These are phyloP conservation scores for Ictalurus furcatus DNA, from an alignment of 2,113 vertebrate species.

Conservation along the genomic window DNA sequence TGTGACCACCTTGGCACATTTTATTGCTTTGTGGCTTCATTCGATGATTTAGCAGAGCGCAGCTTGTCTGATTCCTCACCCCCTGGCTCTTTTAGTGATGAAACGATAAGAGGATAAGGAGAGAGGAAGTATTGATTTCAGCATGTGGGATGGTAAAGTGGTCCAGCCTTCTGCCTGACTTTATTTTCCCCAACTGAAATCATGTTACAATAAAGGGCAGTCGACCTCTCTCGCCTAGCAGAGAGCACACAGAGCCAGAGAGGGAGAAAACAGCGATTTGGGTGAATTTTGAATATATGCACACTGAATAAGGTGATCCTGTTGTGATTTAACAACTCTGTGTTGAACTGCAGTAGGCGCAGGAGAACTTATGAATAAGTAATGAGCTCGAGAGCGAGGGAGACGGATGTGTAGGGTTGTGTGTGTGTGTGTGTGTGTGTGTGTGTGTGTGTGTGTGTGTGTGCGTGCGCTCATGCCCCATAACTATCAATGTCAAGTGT, in stretches of 20 bases:
- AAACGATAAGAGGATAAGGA: slow-evolving; percentile 29
- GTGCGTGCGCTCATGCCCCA: not conserved
- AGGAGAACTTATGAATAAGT: slow-evolving; percentile 3
- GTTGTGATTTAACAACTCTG: not conserved
- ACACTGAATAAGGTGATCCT: not conserved
- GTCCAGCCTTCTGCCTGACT: slow-evolving; percentile 10
- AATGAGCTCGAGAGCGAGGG: not conserved
- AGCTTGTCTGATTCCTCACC: slow-evolving; percentile 23
- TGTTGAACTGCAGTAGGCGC: not conserved
- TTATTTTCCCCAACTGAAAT: slow-evolving; percentile 8
- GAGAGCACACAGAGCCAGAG: not conserved
- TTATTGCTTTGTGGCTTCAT: slow-evolving; percentile 21
- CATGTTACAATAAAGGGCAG: slow-evolving; percentile 9
- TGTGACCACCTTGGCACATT: not conserved
- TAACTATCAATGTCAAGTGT: not conserved
- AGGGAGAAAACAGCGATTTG: not conserved
- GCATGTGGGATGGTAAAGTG: slow-evolving; percentile 30
- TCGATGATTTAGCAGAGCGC: not conserved
- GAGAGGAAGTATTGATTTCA: slow-evolving; percentile 50
- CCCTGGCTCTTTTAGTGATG: slow-evolving; percentile 30
- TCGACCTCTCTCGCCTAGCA: not conserved
- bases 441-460: not conserved
- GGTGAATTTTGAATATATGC: not conserved
- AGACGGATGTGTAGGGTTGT: not conserved
- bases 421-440: not conserved